These are phyloP conservation scores for Etheostoma cragini DNA, from an alignment of 2,113 vertebrate species.

Conservation along the genomic window DNA sequence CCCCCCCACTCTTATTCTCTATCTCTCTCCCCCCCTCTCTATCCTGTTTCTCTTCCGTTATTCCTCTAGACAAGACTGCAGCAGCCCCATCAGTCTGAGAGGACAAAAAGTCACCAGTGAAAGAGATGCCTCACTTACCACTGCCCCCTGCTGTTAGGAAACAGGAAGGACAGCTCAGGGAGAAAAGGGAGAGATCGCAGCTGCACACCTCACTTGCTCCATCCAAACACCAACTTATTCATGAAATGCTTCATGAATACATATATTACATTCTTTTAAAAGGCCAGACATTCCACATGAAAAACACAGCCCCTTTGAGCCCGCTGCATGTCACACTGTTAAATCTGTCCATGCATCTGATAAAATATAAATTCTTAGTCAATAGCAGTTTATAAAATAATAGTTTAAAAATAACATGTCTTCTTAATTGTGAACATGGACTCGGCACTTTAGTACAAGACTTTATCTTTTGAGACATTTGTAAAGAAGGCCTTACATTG, in stretches of 20 bases:
- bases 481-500: slow-evolving; percentile 47
- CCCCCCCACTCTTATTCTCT: slow-evolving; percentile 44
- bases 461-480: slow-evolving; percentile 57
- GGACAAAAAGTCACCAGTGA: slow-evolving; percentile 71
- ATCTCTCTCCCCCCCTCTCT: slow-evolving; percentile 38
- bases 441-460: slow-evolving; percentile 31
- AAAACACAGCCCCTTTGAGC: slow-evolving; percentile 53
- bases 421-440: slow-evolving; percentile 30
- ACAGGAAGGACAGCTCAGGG: slow-evolving; percentile 23
- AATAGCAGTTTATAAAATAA: slow-evolving; percentile 39
- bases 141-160: slow-evolving; percentile 80
- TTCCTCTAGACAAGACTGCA: slow-evolving; percentile 77
- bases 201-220: neutral
- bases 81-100: slow-evolving; percentile 73
- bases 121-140: slow-evolving; percentile 77
- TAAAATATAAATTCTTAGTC: slow-evolving; percentile 52
- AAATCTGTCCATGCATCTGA: slow-evolving; percentile 29
- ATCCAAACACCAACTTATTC: slow-evolving; percentile 63
- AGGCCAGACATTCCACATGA: slow-evolving; percentile 45
- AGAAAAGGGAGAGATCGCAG: slow-evolving; percentile 5
- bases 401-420: slow-evolving; percentile 42
- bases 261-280: slow-evolving; percentile 60
- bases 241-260: slow-evolving; percentile 64
- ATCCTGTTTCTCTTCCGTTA: slow-evolving; percentile 39
- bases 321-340: slow-evolving; percentile 43